phyloP scores from a whole-genome alignment of 2,888 invertebrate genomes.

The Erannis defoliaria region DNA sequence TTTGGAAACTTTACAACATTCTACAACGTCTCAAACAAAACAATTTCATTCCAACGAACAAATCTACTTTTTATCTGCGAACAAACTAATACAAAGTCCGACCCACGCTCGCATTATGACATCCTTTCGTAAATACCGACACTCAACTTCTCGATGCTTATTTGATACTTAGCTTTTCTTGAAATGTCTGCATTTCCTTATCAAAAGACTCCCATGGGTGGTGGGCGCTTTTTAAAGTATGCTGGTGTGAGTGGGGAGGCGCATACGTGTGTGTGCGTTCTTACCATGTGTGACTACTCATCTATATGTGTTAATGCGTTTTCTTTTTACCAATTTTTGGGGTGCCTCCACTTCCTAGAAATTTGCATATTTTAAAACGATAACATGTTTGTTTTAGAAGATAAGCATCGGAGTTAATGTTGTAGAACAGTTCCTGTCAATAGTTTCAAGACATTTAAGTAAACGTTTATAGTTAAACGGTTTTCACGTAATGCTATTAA shows the following conservation, averaged over 20 bases:
- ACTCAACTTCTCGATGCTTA: constrained; percentile 72
- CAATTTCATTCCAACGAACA: constrained; percentile 23
- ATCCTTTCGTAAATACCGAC: constrained; percentile 70
- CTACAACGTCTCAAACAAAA: constrained; percentile 3
- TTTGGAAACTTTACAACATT: not conserved
- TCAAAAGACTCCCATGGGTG: constrained; percentile 79
- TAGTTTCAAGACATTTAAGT: constrained; percentile 22
- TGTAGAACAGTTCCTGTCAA: constrained; percentile 23
- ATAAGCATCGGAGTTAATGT: constrained; percentile 32
- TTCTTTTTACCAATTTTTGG: constrained; percentile 86
- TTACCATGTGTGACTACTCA: constrained; percentile 77
- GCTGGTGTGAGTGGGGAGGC: constrained; percentile 49
- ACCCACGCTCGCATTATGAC: constrained; percentile 62
- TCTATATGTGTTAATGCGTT: constrained; percentile 87
- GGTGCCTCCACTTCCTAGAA: constrained; percentile 60
- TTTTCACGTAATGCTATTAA: not conserved
- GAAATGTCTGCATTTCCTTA: constrained; percentile 87
- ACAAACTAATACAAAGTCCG: constrained; percentile 44
- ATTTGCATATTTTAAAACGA: constrained; percentile 45
- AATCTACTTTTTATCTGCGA: constrained; percentile 37
- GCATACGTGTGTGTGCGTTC: constrained; percentile 63
- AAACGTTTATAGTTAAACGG: constrained; percentile 25
- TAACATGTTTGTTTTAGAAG: constrained; percentile 29
- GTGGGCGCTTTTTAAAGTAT: constrained; percentile 72
- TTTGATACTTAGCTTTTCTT: constrained; percentile 84